phyloP scores from a whole-genome alignment of 2,888 invertebrate species.

The Harpagoxenus sublaevis region DNA sequence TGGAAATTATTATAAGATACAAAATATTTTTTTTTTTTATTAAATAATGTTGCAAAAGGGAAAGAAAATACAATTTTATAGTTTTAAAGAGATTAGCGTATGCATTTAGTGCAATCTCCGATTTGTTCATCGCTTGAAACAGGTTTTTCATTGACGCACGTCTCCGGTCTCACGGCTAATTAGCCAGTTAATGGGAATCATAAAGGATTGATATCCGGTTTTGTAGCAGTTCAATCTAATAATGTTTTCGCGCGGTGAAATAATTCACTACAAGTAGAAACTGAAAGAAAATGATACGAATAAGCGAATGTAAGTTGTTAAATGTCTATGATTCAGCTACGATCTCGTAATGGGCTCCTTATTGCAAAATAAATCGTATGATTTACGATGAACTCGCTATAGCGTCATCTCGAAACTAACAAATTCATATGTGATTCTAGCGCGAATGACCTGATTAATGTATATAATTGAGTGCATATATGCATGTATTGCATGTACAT shows the following conservation, averaged over 20 bases:
- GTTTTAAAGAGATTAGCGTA: not conserved
- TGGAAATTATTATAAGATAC: not conserved
- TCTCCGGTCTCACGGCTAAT: not conserved
- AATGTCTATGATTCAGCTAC: not conserved
- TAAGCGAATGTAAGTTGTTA: not conserved
- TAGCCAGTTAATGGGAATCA: not conserved
- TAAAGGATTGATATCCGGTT: conserved; percentile 28
- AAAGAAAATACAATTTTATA: not conserved
- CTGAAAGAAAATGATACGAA: not conserved
- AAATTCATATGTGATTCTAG: not conserved
- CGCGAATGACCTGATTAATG: not conserved
- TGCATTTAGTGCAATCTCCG: not conserved
- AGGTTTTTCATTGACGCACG: not conserved
- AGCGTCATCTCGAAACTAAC: not conserved
- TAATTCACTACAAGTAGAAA: not conserved
- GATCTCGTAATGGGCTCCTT: not conserved
- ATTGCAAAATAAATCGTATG: conserved; percentile 12
- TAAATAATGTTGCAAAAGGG: not conserved
- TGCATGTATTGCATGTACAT: not conserved
- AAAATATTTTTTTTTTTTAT: not conserved
- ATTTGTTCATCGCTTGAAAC: not conserved
- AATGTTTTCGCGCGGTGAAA: conserved; percentile 4
- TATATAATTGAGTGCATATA: not conserved
- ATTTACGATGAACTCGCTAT: not conserved
- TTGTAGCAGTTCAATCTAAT: not conserved